A percentile compares a stretch with the other conserved stretches of the same genome.
Conservation (phyloP, 1,140 invertebrate species). For the Leptopilina boulardi region DNA sequence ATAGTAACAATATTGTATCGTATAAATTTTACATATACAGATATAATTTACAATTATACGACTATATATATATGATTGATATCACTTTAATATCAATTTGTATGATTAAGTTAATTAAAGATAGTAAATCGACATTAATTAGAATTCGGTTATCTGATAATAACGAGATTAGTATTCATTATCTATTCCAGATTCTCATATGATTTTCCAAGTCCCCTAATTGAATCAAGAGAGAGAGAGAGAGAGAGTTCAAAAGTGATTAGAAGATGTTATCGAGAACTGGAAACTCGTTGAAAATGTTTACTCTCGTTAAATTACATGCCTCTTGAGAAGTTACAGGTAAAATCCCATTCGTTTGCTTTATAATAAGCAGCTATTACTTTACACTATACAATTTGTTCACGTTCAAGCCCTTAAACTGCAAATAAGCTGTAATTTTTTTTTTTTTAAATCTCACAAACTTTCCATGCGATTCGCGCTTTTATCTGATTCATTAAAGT, state of each 20-base stretch:
- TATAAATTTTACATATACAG: neutral
- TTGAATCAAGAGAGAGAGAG: too few species aligned
- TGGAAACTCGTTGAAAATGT: slow-evolving; percentile 22
- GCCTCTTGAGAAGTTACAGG: neutral
- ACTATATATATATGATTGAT: neutral
- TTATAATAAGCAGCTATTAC: slow-evolving; percentile 24
- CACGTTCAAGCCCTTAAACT: neutral
- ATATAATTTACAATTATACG: neutral
- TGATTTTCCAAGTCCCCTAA: neutral
- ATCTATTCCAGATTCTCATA: neutral
- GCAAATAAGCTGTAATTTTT: neutral
- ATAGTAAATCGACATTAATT: slow-evolving; percentile 1
- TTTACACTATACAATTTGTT: slow-evolving; percentile 6
- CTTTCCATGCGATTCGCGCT: neutral
- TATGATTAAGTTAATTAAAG: neutral
- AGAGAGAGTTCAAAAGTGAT: slow-evolving; percentile 3
- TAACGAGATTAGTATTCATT: slow-evolving; percentile 25
- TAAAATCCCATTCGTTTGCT: neutral
- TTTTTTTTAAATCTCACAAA: slow-evolving; percentile 10
- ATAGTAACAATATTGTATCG: too few species aligned
- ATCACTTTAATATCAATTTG: neutral
- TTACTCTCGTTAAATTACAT: slow-evolving; percentile 11
- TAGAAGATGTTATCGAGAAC: slow-evolving; percentile 15
- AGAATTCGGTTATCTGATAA: neutral
- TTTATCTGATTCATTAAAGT: neutral